Base-by-base conservation (phyloP, 2,888 invertebrate species). In the Tubulanus polymorphus region DNA sequence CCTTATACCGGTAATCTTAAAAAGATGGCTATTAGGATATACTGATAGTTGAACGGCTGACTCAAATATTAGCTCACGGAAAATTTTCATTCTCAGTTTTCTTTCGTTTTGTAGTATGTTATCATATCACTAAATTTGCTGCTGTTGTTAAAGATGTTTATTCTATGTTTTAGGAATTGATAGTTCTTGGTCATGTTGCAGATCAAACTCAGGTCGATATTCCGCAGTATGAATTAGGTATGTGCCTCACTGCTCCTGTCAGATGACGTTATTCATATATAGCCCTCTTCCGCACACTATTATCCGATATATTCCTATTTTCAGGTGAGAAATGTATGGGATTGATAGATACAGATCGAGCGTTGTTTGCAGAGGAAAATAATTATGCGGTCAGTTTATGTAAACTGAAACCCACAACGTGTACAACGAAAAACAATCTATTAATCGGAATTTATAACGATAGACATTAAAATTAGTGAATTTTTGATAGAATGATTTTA, bases 351-450 rank as follows among this genome's bases (percentile, higher is more conserved):
- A 88, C 88, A 0, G 95, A 95, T 75, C 82, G 95, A 60, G 87
- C 85, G 57, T 75, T 86, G 48, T 84, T 87, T 61, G 91, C 92
- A 2, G 84, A 86, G 75, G 86, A 90, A 74, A 81, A 81, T 68
- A 88, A 88, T 0, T 95, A 94, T 75, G 75, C 80, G 57, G 90
- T 92, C 0, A 82, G 84, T 63, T 80, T 95, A 45, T 86, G 87
- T 6, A 88, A 88, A 69, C 81, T 95, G 41, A 83, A 86, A 66
- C 94, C 94, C 23, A 81, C 85, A 41, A 84, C 86, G 51, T 94
- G 94, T 80, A 91, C 94, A 30, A 92, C 93, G 52, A 94, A 95
- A 81, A 94, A 95, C 82, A 89, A 91, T 81, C 82, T 93, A 65
- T 81, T 92, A 26, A 84, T 91, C 69, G 91, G 91, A 23, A 74